Base-by-base conservation (phyloP, 1,140 invertebrate genomes). In the Oedothorax gibbosus region DNA sequence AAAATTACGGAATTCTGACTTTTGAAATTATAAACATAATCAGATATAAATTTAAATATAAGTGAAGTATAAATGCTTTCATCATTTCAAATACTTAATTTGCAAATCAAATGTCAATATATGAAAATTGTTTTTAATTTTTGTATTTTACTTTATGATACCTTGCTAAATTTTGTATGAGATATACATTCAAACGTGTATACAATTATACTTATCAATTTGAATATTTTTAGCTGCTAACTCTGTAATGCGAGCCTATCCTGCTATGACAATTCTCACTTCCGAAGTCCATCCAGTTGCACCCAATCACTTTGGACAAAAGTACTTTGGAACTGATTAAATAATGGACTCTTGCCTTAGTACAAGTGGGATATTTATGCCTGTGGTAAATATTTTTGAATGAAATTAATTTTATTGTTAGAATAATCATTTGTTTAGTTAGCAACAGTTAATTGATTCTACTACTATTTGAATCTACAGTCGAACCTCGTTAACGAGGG, bases 251-350 rank as follows among this genome's bases (percentile, higher is more conserved):
- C 93, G 94, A 88, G 94, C 94, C 87, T 99, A 97, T 90, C 97
- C 97, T 66, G 89, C 94, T 91, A 94, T 99, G 93, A 98, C 95
- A 89, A 97, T 99, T 88, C 92, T 99, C 68, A 98, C 97, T 0
- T 97, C 97, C 1, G 98, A 99, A 91, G 92, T 99, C 64, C 96
- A 99, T 91, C 94, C 94, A 10, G 94, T 98, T n/a, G 96, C 97
- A 49, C 98, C 97, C 15, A 98, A 98, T 92, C 97, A 99, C 91
- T 99, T 99, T 92, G 97, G 97, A 87, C 96, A 98, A 91, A 98
- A 97, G 91, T 99, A 99, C 91, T 99, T 99, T 93, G 98, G 98
- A 88, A 99, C 97, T 86, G 97, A 99, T 92, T 99, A 20, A 88
- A 66, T 76, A 53, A 21, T 62, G 57, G 12, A 15, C 18, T 62